Evolutionary conservation across 2,113 vertebrate species (phyloP), one percentile per base, ranked within the genome.

Genomic region (Meriones unguiculatus): DNA sequence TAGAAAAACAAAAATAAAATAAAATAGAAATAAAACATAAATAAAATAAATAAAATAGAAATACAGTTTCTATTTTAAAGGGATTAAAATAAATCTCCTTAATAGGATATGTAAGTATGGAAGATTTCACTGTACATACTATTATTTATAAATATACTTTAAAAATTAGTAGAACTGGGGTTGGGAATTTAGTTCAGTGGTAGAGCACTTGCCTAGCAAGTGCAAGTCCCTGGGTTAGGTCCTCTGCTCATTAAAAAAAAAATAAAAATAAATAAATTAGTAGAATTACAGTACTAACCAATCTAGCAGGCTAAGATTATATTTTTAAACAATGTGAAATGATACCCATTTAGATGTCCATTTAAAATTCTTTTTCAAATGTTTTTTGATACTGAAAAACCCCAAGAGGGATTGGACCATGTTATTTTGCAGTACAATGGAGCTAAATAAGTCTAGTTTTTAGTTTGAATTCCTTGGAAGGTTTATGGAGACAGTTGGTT

Each of bases 141-240:
- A 84, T 15, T 92, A 87, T 78, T 96, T 28, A 64, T 84, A 81
- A 86, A 76, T 76, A 32, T n/a, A 77, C 0, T 75, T 96, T 97
- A 25, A 84, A 86, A 76, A 80, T 78, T 93, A 20, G 80, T 32
- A 95, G 8, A 85, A 91, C 46, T 46, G 46, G 46, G 46, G 46
- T 4, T 46, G 46, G 46, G 46, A 46, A 46, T 46, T 46, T 46
- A 46, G 46, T 46, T 46, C 46, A 46, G 46, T 46, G 46, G 5
- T 46, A 46, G 46, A 46, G 46, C 46, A 46, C 46, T 46, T 46
- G 46, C 46, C 46, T 46, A 46, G 46, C 46, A 46, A 46, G 46
- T 46, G 46, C 46, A 46, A 46, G 46, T 0, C 46, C 46, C 46
- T 46, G 46, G 46, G 46, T 46, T 46, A 3, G 46, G 46, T 46